Conservation (phyloP, 2,113 vertebrate species). For the Chaetorhynchus papuensis region DNA sequence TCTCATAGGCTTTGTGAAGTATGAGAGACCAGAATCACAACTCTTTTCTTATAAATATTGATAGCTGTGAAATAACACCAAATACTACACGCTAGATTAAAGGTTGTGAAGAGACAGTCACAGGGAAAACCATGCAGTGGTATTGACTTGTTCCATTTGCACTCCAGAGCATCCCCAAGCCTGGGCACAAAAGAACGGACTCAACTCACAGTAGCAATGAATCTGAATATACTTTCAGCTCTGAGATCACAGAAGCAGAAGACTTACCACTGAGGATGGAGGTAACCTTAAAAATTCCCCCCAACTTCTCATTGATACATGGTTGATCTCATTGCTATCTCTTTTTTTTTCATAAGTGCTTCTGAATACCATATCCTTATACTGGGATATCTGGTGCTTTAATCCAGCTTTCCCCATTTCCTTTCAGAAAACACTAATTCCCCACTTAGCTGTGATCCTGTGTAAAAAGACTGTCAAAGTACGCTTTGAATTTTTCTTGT, state of each 20-base stretch:
- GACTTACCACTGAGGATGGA: conserved; percentile 81
- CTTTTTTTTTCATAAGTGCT: not conserved
- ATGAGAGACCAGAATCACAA: not conserved
- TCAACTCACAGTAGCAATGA: conserved; percentile 99
- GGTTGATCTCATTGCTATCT: not conserved
- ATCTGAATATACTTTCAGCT: conserved; percentile 94
- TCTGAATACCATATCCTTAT: not conserved
- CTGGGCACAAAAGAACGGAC: conserved; percentile 91
- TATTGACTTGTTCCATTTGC: conserved; percentile 3
- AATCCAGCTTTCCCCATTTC: not conserved
- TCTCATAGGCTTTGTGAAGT: not conserved
- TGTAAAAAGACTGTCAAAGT: not conserved
- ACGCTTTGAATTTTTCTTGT: not conserved
- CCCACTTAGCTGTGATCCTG: not conserved
- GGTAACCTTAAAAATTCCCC: conserved; percentile 60
- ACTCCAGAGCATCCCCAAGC: conserved; percentile 84
- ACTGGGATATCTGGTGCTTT: not conserved
- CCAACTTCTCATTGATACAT: not conserved
- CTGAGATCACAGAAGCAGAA: conserved; percentile 89
- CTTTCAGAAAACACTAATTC: not conserved
- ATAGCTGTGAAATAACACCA: not conserved
- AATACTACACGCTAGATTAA: not conserved
- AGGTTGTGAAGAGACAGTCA: not conserved
- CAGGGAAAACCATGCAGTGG: not conserved
- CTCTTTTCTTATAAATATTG: not conserved